Conservation (phyloP, 2,113 vertebrate genomes). For the Macrotus californicus region DNA sequence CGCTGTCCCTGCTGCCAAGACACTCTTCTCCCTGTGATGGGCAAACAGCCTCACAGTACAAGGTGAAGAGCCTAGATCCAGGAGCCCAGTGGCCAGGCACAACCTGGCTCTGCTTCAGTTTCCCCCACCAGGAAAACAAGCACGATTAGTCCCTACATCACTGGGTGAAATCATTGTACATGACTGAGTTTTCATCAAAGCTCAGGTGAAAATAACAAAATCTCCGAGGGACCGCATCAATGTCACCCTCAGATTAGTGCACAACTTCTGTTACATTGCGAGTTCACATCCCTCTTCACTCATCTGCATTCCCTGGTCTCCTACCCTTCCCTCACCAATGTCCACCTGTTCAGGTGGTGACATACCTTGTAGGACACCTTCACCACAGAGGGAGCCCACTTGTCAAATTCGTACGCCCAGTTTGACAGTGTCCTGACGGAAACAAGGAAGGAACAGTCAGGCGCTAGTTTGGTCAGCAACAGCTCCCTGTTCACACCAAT, state of each 20-base stretch:
- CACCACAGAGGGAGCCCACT: conserved; percentile 96
- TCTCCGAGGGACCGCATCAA: background rate
- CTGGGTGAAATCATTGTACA: background rate
- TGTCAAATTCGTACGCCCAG: conserved; percentile 98
- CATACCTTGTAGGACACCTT: conserved; percentile 96
- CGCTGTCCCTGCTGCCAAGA: background rate
- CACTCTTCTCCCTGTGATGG: fast-evolving
- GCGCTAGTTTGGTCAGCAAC: fast-evolving
- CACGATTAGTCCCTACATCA: background rate
- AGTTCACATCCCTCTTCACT: background rate
- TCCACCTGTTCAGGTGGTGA: background rate
- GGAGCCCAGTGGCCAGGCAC: background rate
- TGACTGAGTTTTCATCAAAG: background rate
- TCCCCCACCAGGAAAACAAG: background rate
- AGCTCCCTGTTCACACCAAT: background rate
- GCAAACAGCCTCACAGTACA: too few relatives aligned
- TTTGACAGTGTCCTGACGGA: conserved; percentile 92
- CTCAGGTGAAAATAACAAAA: fast-evolving
- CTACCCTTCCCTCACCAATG: fast-evolving
- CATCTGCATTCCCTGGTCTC: fast-evolving
- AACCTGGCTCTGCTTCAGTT: background rate
- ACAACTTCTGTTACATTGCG: background rate
- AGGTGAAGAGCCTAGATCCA: fast-evolving
- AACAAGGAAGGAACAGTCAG: background rate
- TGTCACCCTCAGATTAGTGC: background rate